These are phyloP conservation scores for Dromiciops gliroides DNA, from an alignment of 2,113 vertebrate genomes.

Conservation along the genomic window DNA sequence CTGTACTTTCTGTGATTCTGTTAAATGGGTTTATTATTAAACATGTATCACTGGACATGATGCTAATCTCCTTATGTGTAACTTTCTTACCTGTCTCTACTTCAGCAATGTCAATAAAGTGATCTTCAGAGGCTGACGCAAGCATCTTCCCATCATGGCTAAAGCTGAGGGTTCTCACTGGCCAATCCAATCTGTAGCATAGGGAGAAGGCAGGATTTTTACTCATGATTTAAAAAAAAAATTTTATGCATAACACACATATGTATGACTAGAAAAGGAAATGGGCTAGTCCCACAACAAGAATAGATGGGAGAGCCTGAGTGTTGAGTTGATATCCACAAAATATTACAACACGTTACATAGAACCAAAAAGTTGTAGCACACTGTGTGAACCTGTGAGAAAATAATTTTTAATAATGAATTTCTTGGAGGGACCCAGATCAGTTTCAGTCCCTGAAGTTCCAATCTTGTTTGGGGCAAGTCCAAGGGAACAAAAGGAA, in stretches of 20 bases:
- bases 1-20: neutral
- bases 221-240: neutral
- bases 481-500: no score
- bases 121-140: conserved; percentile 96
- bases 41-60: neutral
- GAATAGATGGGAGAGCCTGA: neutral
- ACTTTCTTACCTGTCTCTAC: conserved; percentile 93
- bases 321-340: neutral
- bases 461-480: no score
- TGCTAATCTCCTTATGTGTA: neutral
- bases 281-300: neutral
- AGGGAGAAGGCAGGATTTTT: neutral
- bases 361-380: neutral
- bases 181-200: conserved; percentile 93
- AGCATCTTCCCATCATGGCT: conserved; percentile 99
- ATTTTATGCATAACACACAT: neutral
- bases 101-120: conserved; percentile 98
- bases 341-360: neutral
- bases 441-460: no score
- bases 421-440: no score
- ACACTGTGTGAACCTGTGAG: neutral
- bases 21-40: no score
- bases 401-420: no score
- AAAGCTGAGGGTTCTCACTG: conserved; percentile 96
- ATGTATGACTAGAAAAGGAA: neutral